Base-by-base conservation (phyloP, 2,888 invertebrate species). In the Dascillus cervinus region DNA sequence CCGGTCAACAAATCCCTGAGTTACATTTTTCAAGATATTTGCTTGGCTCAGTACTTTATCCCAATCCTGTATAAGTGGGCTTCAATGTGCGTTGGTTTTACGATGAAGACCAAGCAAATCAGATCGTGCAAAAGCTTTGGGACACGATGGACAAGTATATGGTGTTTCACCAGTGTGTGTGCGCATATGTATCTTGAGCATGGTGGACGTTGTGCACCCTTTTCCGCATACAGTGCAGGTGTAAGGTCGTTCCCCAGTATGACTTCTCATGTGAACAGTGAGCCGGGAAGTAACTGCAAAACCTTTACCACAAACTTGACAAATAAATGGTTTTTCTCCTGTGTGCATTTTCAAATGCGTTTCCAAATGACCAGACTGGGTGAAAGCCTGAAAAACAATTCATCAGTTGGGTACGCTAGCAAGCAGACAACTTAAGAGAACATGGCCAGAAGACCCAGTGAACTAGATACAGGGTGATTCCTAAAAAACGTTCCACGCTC, bases 111-210 rank as follows among this genome's bases (percentile, higher is more conserved):
- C 35, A n/a, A 51, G 34, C 13, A 46, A 37, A 41, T 51, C 49
- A 1, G 50, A 50, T 23, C 49, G 33, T 15, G 44, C 38, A 37
- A 51, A 52, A 12, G 49, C 31, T 34, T 47, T 49, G 9, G 45
- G 34, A 36, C 50, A 51, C 6, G 29, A 20, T 3, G 34, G 22
- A 38, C 50, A 52, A 9, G 36, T 22, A 29, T 52, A 52, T 3
- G 52, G 50, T 14, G 49, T 49, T 34, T 52, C 52, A 4, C 52
- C 52, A 1, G 52, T 52, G 25, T 52, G 52, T 1, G 45, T 50
- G 8, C 49, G 34, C 5, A 43, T 34, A 36, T 52, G 52, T 22
- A 45, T 41, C 26, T 50, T 49, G 2, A 50, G 24, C 36, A 44
- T 49, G 8, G 47, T 49, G 2, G 50, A 50, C 15, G 49, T 49